Percentiles rank a stretch among this genome's conserved stretches.
Evolutionary conservation across 2,888 invertebrate species (phyloP).

Genomic region (Eutolmus rufibarbis): DNA sequence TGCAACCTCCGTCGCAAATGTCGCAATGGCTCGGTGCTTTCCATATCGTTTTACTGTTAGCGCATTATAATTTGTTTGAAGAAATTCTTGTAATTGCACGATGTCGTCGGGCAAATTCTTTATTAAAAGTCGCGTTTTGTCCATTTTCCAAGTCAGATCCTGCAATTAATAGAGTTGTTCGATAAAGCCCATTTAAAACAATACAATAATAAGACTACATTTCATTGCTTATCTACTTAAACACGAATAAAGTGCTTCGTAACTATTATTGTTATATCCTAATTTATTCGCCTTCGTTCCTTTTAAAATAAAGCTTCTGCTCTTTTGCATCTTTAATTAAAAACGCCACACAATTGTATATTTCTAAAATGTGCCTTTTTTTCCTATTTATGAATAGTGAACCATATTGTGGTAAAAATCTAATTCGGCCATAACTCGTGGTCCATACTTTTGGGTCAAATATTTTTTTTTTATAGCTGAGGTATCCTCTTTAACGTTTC

Average conservation of each 20-base stretch:
- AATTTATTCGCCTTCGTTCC: too few relatives aligned
- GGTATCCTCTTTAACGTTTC: too few relatives aligned
- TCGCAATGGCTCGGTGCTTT: slow-evolving; percentile 13
- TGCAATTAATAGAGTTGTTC: neutral
- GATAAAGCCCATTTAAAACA: neutral
- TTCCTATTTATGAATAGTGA: too few relatives aligned
- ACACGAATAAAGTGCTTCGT: neutral
- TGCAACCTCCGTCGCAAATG: slow-evolving; percentile 21
- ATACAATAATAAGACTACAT: neutral
- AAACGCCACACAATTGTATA: too few relatives aligned
- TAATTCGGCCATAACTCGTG: too few relatives aligned
- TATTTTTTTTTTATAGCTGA: too few relatives aligned
- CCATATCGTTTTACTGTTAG: slow-evolving; percentile 31
- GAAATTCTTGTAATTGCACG: neutral
- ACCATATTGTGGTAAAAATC: too few relatives aligned
- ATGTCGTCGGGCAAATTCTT: slow-evolving; percentile 41
- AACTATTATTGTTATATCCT: too few relatives aligned
- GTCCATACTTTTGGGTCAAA: too few relatives aligned
- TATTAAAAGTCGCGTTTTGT: slow-evolving; percentile 39
- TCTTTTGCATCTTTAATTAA: too few relatives aligned
- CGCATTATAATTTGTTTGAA: slow-evolving; percentile 18
- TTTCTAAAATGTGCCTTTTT: too few relatives aligned
- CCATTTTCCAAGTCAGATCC: slow-evolving; percentile 29
- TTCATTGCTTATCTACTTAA: neutral
- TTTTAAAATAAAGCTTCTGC: too few relatives aligned